These are phyloP conservation scores for Pachyseris speciosa DNA, from an alignment of 64 coral and sea anemone species.

Conservation along the genomic window DNA sequence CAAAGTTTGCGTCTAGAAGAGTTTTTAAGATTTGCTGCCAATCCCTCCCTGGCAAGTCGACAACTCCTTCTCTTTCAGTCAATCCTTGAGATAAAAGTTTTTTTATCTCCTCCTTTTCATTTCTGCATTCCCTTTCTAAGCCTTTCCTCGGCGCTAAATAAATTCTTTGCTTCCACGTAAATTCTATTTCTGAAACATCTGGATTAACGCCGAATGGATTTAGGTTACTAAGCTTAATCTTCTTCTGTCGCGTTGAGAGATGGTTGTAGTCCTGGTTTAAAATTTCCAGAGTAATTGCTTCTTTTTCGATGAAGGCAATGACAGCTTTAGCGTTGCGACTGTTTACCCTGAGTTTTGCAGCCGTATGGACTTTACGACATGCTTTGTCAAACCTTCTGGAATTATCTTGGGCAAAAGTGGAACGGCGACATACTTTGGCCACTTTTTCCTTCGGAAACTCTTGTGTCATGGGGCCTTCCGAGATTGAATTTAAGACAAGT, in stretches of 20 bases:
- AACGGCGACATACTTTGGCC: slow-evolving; percentile 64
- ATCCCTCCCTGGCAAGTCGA: neutral
- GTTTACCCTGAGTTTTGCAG: slow-evolving; percentile 8
- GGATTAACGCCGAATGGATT: neutral
- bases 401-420: slow-evolving; percentile 65
- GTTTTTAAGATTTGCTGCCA: neutral
- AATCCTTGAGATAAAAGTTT: neutral
- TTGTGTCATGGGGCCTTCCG: neutral
- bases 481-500: neutral
- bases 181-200: neutral
- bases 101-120: neutral
- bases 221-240: slow-evolving; percentile 26
- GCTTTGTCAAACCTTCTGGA: slow-evolving; percentile 67
- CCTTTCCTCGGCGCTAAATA: neutral
- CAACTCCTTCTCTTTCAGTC: neutral
- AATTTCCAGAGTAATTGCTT: slow-evolving; percentile 48
- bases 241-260: neutral
- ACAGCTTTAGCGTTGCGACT: slow-evolving; percentile 1
- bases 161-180: slow-evolving; percentile 9
- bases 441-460: slow-evolving; percentile 26
- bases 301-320: slow-evolving; percentile 39
- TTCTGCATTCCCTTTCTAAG: neutral
- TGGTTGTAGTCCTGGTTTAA: neutral
- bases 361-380: slow-evolving; percentile 57
- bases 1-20: neutral